phyloP scores from a whole-genome alignment of 2,888 invertebrate species.

The Chaitophorus viminalis region DNA sequence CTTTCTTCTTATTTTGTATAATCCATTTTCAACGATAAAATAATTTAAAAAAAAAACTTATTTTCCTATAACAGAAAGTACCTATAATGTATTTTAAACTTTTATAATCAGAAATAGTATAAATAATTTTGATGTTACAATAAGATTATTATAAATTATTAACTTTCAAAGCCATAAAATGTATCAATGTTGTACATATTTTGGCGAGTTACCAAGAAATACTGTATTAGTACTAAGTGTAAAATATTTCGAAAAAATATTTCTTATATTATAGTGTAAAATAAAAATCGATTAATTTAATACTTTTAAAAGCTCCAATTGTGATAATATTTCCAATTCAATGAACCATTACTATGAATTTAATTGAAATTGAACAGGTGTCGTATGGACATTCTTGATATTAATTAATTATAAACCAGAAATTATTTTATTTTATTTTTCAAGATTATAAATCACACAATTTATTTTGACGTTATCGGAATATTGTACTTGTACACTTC shows the following conservation, averaged over 20 bases:
- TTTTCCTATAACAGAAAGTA: too few species aligned
- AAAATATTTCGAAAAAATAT: conserved; percentile 3
- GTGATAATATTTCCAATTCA: conserved; percentile 36
- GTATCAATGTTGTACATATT: not conserved
- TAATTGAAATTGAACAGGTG: conserved; percentile 20
- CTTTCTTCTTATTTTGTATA: too few species aligned
- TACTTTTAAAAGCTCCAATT: not conserved
- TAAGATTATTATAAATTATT: too few species aligned
- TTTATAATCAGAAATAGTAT: too few species aligned
- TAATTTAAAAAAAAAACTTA: too few species aligned
- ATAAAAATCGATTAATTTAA: conserved; percentile 10
- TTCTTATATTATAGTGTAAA: not conserved
- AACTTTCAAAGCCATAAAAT: not conserved
- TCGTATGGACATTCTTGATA: not conserved
- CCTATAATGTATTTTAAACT: too few species aligned
- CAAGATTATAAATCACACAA: not conserved
- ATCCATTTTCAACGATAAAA: too few species aligned
- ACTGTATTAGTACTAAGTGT: not conserved
- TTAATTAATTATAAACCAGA: not conserved
- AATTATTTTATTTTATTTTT: conserved; percentile 7
- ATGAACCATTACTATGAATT: conserved; percentile 2
- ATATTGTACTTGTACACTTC: not conserved
- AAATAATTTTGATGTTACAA: too few species aligned
- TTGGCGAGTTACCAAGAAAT: conserved; percentile 1
- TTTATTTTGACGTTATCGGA: not conserved